These are phyloP conservation scores for Lepidonotus clava DNA, from an alignment of 2,888 invertebrate species.

Conservation along the genomic window DNA sequence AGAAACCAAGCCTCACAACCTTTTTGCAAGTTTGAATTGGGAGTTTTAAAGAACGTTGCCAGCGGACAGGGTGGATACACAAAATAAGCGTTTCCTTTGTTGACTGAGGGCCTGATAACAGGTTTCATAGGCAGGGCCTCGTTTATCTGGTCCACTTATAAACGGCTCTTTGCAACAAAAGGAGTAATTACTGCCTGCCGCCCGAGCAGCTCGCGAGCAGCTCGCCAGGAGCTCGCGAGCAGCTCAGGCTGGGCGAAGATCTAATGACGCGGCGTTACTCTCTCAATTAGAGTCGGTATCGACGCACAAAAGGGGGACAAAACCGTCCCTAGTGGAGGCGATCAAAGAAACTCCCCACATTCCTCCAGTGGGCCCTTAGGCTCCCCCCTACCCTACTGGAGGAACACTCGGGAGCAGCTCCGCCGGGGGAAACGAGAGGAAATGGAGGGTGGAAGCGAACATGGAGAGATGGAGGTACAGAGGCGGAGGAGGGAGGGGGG, in stretches of 20 bases:
- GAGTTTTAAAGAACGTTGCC: background rate
- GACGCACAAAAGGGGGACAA: background rate
- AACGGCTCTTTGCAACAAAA: background rate
- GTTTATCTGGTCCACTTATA: background rate
- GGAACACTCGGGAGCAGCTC: no score
- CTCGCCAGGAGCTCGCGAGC: no score
- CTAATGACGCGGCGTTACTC: conserved; percentile 19
- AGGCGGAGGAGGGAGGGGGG: background rate
- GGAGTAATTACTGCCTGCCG: background rate
- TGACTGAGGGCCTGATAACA: background rate
- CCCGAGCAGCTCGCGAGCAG: background rate
- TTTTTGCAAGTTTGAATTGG: background rate
- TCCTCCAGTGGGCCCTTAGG: background rate
- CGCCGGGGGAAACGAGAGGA: background rate
- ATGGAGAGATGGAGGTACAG: background rate
- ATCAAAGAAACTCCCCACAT: background rate
- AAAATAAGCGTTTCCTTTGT: conserved; percentile 15
- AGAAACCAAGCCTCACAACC: no score
- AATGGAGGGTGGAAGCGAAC: background rate
- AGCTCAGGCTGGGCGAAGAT: background rate
- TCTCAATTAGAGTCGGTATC: conserved; percentile 14
- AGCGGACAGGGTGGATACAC: background rate
- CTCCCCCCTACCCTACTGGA: background rate
- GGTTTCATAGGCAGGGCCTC: background rate
- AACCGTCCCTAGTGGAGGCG: background rate